Evolutionary conservation across 2,888 invertebrate genomes (phyloP).

Genomic region (Tribolium freemani): DNA sequence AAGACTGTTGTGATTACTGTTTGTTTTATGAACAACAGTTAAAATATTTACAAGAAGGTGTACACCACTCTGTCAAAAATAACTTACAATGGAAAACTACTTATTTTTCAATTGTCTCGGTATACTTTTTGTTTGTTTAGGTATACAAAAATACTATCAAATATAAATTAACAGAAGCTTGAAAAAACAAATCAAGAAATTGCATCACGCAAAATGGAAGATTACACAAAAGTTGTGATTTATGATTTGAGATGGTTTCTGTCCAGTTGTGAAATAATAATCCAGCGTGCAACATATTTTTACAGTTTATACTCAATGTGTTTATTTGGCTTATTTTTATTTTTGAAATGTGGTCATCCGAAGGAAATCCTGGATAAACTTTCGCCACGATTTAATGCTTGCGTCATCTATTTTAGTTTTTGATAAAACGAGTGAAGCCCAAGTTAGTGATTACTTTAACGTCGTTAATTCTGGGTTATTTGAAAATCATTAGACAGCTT

Average conservation of each 20-base stretch:
- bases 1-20: constrained; percentile 4
- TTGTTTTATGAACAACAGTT: constrained; percentile 11
- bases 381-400: neutral
- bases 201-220: no score
- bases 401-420: no score
- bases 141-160: no score
- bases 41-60: neutral
- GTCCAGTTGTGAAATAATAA: constrained; percentile 17
- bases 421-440: no score
- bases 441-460: neutral
- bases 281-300: neutral
- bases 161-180: no score
- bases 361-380: constrained; percentile 14
- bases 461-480: neutral
- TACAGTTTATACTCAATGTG: constrained; percentile 18
- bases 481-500: neutral
- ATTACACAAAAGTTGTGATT: no score
- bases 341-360: constrained; percentile 10
- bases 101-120: no score
- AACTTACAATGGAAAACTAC: no score
- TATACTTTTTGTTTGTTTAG: no score
- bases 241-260: constrained; percentile 14
- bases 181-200: neutral
- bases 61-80: no score
- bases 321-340: constrained; percentile 16